Percentiles rank a stretch among this genome's conserved stretches.
Evolutionary conservation across 2,888 invertebrate species (phyloP).

Genomic region (Melieria crassipennis): DNA sequence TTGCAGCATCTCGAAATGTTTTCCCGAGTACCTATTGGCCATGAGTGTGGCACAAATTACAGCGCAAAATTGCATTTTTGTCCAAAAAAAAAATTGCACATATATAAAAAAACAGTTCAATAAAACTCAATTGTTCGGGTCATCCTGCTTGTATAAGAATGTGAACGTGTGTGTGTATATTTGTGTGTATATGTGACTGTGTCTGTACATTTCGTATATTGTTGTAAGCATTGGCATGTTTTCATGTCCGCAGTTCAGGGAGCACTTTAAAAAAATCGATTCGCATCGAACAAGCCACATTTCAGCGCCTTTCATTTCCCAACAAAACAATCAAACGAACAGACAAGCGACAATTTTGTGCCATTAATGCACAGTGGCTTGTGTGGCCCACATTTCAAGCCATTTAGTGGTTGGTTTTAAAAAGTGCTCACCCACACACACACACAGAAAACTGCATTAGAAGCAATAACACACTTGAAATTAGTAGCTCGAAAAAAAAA

Average conservation of each 20-base stretch:
- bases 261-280: constrained; percentile 19
- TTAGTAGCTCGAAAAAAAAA: no score
- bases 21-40: background rate
- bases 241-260: no score
- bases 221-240: background rate
- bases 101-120: constrained; percentile 8
- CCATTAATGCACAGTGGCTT: constrained; percentile 7
- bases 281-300: constrained; percentile 19
- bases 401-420: background rate
- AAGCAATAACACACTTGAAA: no score
- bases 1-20: constrained; percentile 21
- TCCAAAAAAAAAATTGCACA: constrained; percentile 6
- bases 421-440: no score
- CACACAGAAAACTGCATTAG: no score
- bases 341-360: background rate
- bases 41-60: constrained; percentile 17
- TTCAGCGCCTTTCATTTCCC: background rate
- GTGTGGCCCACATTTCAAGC: background rate
- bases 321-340: background rate
- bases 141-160: constrained; percentile 1
- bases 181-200: background rate
- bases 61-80: constrained; percentile 28
- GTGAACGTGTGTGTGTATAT: background rate
- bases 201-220: background rate
- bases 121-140: constrained; percentile 26